These are phyloP conservation scores for Oreochromis mossambicus DNA, from an alignment of 2,797 vertebrate species.

Conservation along the genomic window DNA sequence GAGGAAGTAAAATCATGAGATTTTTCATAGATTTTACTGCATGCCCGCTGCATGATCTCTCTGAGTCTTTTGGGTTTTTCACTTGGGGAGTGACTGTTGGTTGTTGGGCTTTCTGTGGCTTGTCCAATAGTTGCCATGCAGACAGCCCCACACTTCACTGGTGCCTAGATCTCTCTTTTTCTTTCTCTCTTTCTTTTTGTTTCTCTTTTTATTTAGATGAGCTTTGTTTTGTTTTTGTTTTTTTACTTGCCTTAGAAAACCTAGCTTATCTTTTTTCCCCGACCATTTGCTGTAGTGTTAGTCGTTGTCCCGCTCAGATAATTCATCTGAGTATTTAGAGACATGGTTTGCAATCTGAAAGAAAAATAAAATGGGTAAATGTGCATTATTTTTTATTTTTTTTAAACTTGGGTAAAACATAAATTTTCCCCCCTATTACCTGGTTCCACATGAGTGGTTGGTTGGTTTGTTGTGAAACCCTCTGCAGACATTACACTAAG, in stretches of 20 bases:
- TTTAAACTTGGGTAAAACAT: not conserved
- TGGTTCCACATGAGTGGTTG: not conserved
- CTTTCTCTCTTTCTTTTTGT: not conserved
- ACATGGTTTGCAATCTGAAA: not conserved
- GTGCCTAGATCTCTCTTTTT: not conserved
- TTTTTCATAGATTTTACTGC: not conserved
- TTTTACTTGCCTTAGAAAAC: not conserved
- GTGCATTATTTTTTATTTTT: not conserved
- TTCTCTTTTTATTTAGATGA: not conserved
- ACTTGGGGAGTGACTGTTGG: not conserved
- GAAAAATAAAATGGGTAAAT: not conserved
- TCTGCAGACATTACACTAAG: not conserved
- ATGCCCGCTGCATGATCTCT: not conserved
- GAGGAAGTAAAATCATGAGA: not conserved
- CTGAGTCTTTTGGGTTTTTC: not conserved
- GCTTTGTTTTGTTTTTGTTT: not conserved
- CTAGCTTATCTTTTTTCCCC: rapidly evolving
- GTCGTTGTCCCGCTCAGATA: not conserved
- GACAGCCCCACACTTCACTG: not conserved
- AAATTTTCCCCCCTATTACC: not conserved
- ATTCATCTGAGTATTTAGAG: not conserved
- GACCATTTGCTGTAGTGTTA: not conserved
- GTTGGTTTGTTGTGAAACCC: not conserved
- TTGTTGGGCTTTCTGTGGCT: not conserved
- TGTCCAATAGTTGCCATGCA: not conserved